Evolutionary conservation across 1,140 invertebrate species (phyloP), one percentile per base, ranked within the genome.

Genomic region (Agraylea sexmaculata): DNA sequence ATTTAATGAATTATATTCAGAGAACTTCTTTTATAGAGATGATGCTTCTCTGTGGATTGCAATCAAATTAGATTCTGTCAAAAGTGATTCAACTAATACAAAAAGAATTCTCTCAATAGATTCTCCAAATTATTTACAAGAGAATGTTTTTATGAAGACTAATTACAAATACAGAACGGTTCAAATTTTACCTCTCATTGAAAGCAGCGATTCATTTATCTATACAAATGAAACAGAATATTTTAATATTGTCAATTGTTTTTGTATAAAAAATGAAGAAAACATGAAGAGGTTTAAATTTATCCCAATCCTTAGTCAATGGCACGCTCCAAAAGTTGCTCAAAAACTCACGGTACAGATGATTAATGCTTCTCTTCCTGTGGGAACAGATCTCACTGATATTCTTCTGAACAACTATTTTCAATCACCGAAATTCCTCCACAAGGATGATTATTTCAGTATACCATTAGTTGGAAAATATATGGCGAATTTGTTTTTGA

Each of bases 321-420:
- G 20, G 6, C 28, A 37, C 12, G 47, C 43, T 22, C 47, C 47
- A 7, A 8, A 25, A 19, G 22, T 49, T 22, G 47, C 47, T 21
- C 13, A 35, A 18, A 39, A 23, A 33, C 20, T 41, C 13, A 22
- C 37, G 3, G 20, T 49, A 13, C 39, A 45, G 27, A 43, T 45
- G 43, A 35, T 49, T 6, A 45, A 39, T 29, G 28, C 40, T 10
- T 31, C 47, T 19, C 16, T 30, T 54, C 54, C 62, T 20, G 40
- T 68, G 40, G 53, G 53, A 15, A 64, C 63, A 53, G 63, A 66
- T 39, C 60, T 66, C 43, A 42, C 60, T 7, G 64, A 64, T 45
- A 57, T 60, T 39, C 49, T 68, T 30, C 43, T 68, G 29, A 60
- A 49, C 37, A 62, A 64, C 41, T 51, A 64, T 43, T 68, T 68